Evolutionary conservation across 2,888 invertebrate species (phyloP), one percentile per base, ranked within the genome.

Genomic region (Ptychoptera contaminata): DNA sequence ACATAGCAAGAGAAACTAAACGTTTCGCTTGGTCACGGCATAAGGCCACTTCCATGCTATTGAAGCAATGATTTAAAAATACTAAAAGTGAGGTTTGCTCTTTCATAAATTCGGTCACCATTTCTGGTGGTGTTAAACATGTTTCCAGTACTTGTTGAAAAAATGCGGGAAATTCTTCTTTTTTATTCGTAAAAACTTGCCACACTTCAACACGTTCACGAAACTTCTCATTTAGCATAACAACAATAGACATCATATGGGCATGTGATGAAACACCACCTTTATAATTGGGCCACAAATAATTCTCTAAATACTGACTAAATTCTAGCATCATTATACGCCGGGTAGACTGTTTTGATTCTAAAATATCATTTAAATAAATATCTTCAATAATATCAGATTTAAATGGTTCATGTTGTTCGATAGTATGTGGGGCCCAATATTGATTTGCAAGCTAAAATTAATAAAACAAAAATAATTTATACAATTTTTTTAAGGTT

Each of bases 191-290:
- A 56, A 96, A 92, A 53, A 85, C 83, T 69, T 86, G 81, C 97
- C 97, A 99, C 4, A 94, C 91, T 48, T 87, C 88, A 8, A 97
- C 93, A 43, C 97, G 71, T 66, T 99, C 98, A 2, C 97, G 72
- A 59, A 94, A 93, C 63, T 99, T 99, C 62, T 98, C 97, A 69
- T 98, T 99, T 39, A 97, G 80, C 88, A 98, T 92, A 1, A 90
- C 82, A n/a, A 93, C 86, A 51, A 98, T 91, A 0, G 96, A 94
- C 79, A 98, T 79, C 58, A 94, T 77, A 62, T 96, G 94, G n/a
- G 84, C 79, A 55, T 82, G 77, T 2, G 82, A 74, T 2, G 90
- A 79, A 52, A 69, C 66, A n/a, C 75, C 77, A 0, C 80, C 73
- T 44, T 72, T 69, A 63, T 88, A 98, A 66, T 96, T 88, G 1